A percentile compares a stretch with the other conserved stretches of the same genome.
Evolutionary conservation across 2,888 invertebrate species (phyloP).

Genomic region (Amphimallon solstitiale): DNA sequence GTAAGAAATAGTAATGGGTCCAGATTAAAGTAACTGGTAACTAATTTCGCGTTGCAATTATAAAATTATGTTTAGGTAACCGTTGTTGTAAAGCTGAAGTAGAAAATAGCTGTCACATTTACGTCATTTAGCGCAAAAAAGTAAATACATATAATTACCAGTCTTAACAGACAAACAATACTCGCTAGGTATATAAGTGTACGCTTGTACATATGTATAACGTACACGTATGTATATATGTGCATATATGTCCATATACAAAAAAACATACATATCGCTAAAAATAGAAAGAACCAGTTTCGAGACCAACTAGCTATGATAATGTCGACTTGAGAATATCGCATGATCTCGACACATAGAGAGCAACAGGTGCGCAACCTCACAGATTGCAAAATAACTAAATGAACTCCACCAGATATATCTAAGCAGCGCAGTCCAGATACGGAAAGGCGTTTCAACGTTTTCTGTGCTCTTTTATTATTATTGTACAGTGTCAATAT

Average conservation of each 20-base stretch:
- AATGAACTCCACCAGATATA: slow-evolving; percentile 41
- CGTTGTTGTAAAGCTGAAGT: too few species aligned
- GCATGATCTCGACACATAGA: slow-evolving; percentile 44
- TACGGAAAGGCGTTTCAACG: slow-evolving; percentile 1
- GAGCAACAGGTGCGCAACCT: slow-evolving; percentile 50
- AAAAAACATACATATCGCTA: slow-evolving; percentile 38
- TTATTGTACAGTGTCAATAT: slow-evolving; percentile 16
- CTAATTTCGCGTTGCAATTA: too few species aligned
- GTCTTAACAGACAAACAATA: too few species aligned
- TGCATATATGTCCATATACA: not conserved
- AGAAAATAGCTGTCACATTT: too few species aligned
- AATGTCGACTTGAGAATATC: slow-evolving; percentile 41
- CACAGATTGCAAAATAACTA: slow-evolving; percentile 44
- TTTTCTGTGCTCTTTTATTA: slow-evolving; percentile 4
- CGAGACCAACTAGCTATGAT: slow-evolving; percentile 36
- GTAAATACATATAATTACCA: too few species aligned
- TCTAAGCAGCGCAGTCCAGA: slow-evolving; percentile 22
- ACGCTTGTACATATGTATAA: not conserved
- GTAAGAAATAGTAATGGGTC: too few species aligned
- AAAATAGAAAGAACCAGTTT: slow-evolving; percentile 46
- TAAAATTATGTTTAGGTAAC: too few species aligned
- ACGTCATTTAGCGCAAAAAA: too few species aligned
- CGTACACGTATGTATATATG: not conserved
- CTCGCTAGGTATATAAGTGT: too few species aligned
- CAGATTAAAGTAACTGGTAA: too few species aligned